Evolutionary conservation across 2,797 vertebrate genomes (phyloP).

Genomic region (Clamator glandarius): DNA sequence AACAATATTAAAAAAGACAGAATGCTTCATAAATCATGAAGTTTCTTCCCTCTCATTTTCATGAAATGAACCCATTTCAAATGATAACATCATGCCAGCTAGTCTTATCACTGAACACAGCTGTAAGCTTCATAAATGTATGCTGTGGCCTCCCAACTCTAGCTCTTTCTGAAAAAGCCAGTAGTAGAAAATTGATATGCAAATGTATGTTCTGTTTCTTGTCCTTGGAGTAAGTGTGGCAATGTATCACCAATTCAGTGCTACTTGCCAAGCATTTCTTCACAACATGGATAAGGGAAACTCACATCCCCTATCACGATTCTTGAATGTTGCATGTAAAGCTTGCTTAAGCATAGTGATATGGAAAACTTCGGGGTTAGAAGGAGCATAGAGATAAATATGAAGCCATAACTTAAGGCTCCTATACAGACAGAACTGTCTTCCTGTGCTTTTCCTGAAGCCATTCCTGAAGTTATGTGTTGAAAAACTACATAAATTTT

Average conservation of each 20-base stretch:
- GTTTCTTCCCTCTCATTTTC: not conserved
- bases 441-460: not conserved
- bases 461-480: not conserved
- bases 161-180: not conserved
- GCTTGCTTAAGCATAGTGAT: not conserved
- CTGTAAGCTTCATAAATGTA: constrained; percentile 35
- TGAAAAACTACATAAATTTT: not conserved
- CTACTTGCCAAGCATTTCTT: not conserved
- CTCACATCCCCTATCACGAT: not conserved
- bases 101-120: constrained; percentile 32
- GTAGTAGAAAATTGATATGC: constrained; percentile 30
- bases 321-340: not conserved
- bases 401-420: not conserved
- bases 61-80: not conserved
- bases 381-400: not conserved
- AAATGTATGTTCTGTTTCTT: constrained; percentile 30
- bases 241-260: constrained; percentile 13
- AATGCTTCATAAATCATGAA: not conserved
- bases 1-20: constrained; percentile 10
- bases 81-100: not conserved
- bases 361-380: not conserved
- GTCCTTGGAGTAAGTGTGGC: constrained; percentile 19
- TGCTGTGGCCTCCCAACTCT: not conserved
- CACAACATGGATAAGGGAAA: not conserved
- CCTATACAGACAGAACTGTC: not conserved